phyloP scores from a whole-genome alignment of 2,797 vertebrate genomes.

The Chelon auratus region DNA sequence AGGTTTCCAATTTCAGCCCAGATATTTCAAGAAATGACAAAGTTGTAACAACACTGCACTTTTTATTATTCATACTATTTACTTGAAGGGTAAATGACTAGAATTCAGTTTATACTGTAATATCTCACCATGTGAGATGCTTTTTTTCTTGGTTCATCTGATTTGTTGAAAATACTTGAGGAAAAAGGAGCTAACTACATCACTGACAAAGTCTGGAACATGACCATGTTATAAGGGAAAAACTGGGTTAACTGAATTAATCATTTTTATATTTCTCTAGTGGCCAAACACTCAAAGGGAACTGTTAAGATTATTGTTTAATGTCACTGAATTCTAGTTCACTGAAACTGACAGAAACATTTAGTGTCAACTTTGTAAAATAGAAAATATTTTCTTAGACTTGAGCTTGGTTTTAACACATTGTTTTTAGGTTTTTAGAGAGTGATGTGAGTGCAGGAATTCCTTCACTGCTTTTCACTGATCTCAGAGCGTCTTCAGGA shows the following conservation, averaged over 20 bases:
- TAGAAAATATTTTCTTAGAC: neutral
- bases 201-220: conserved; percentile 3
- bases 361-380: neutral
- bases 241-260: neutral
- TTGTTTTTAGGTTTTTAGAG: neutral
- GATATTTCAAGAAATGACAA: conserved; percentile 12
- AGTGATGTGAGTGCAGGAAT: neutral
- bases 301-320: neutral
- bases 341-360: conserved; percentile 6
- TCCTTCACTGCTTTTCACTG: neutral
- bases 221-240: conserved; percentile 10
- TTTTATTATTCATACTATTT: neutral
- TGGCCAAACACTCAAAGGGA: conserved; percentile 12
- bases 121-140: neutral
- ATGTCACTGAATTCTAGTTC: neutral
- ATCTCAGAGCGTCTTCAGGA: neutral
- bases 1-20: neutral
- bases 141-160: conserved; percentile 1
- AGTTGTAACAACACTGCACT: neutral
- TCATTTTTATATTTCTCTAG: conserved; percentile 15
- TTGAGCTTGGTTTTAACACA: neutral
- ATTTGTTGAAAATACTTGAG: conserved; percentile 1
- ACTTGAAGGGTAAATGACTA: neutral
- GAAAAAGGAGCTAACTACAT: conserved; percentile 1
- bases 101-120: neutral